Evolutionary conservation across 1,140 invertebrate genomes (phyloP), one percentile per base, ranked within the genome.

Genomic region (Cydia splendana): DNA sequence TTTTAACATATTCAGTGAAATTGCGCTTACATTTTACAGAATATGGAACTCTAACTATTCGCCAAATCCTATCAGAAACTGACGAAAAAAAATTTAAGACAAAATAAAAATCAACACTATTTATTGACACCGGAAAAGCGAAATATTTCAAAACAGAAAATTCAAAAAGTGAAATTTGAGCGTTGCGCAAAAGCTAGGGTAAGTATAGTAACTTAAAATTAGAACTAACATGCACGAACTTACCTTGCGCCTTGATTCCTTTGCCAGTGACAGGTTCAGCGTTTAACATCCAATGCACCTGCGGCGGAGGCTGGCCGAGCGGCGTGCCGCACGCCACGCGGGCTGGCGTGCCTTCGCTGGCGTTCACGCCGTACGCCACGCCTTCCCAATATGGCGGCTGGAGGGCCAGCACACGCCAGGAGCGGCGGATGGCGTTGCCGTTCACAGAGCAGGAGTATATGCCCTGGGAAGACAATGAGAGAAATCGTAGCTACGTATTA

Each of bases 251-350:
- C 34, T 62, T 89, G 2, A 95, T 93, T 51, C 94, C 93, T 34
- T 92, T 90, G 78, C 95, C 95, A 74, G 90, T 93, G 4, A 89
- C 87, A 20, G 95, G 91, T 75, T 96, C 94, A 0, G 97, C 97
- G 86, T 98, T 98, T 10, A 98, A 95, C 34, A 98, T 90, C 98
- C 98, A 99, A 74, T 95, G 95, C 7, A 98, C 93, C 1, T 91
- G 91, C 0, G 97, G 97, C 65, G 94, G 88, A 0, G 97, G 97
- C 65, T 95, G 93, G 0, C 97, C 97, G 2, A 91, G 93, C 0
- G 96, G 95, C 1, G 84, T 88, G 75, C 87, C 92, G 85, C 84
- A 95, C 3, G 82, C 91, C 86, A 88, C 92, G 82, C 75, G 89
- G 65, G 78, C 94, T 78, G 51, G 91, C 80, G 76, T 93, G 48